Evolutionary conservation across 2,888 invertebrate species (phyloP).

Genomic region (Pseudococcus jackbeardsleyi): DNA sequence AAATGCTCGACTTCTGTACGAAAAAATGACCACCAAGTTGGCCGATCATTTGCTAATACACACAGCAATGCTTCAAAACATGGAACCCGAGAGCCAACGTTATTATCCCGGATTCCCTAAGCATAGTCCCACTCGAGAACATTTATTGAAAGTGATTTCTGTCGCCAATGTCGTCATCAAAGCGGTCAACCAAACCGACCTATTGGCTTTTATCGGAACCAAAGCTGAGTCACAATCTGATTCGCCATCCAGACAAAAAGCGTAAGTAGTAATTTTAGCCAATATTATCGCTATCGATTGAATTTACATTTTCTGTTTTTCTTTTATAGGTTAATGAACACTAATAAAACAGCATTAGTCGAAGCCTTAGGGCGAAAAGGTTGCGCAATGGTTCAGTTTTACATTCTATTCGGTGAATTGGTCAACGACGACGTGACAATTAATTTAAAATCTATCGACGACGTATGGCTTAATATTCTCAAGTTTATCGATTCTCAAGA

Average conservation of each 20-base stretch:
- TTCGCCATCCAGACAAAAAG: slow-evolving; percentile 83
- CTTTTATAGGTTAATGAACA: slow-evolving; percentile 80
- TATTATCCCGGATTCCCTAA: slow-evolving; percentile 66
- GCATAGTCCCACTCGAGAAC: slow-evolving; percentile 43
- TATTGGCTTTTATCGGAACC: slow-evolving; percentile 86
- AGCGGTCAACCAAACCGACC: slow-evolving; percentile 81
- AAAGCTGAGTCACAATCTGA: slow-evolving; percentile 88
- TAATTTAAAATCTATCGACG: slow-evolving; percentile 71
- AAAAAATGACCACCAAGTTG: slow-evolving; percentile 79
- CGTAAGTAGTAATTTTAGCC: slow-evolving; percentile 72
- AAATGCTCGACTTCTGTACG: slow-evolving; percentile 80
- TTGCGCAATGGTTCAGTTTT: slow-evolving; percentile 78
- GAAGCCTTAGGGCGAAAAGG: slow-evolving; percentile 86
- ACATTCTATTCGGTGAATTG: slow-evolving; percentile 69
- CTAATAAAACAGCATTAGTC: slow-evolving; percentile 82
- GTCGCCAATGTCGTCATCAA: slow-evolving; percentile 79
- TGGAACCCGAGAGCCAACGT: slow-evolving; percentile 75
- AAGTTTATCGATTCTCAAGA: slow-evolving; percentile 87
- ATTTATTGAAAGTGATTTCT: slow-evolving; percentile 67
- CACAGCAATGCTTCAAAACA: slow-evolving; percentile 82
- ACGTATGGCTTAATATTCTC: slow-evolving; percentile 80
- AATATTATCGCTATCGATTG: background rate
- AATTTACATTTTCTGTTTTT: slow-evolving; percentile 61
- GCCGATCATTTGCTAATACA: slow-evolving; percentile 84
- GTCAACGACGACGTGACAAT: slow-evolving; percentile 68